phyloP scores from a whole-genome alignment of 2,113 vertebrate species.

The Planiliza haematocheilus region DNA sequence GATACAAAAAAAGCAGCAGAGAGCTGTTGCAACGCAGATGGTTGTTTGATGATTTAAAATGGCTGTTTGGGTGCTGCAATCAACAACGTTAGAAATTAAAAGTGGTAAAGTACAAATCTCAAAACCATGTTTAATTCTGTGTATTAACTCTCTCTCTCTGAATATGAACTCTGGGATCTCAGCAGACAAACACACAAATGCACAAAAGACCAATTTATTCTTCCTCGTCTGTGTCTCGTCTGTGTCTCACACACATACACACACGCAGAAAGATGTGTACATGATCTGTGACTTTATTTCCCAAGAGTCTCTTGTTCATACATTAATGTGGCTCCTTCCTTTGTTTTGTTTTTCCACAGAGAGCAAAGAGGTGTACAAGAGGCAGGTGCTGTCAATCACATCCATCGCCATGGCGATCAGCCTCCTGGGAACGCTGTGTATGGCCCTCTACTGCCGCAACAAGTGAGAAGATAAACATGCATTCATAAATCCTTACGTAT shows the following conservation, averaged over 20 bases:
- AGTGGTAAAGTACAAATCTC: conserved; percentile 47
- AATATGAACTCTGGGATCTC: conserved; percentile 16
- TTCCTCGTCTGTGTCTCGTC: background rate
- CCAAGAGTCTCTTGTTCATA: conserved; percentile 32
- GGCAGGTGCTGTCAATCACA: conserved; percentile 96
- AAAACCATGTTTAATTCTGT: conserved; percentile 48
- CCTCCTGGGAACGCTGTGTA: conserved; percentile 93
- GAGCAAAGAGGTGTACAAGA: conserved; percentile 96
- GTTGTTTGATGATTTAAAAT: conserved; percentile 47
- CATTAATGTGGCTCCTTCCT: conserved; percentile 46
- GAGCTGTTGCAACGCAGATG: conserved; percentile 14
- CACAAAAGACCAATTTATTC: background rate
- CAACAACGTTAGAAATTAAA: conserved; percentile 48
- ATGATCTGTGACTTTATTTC: conserved; percentile 36
- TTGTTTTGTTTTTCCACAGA: conserved; percentile 84
- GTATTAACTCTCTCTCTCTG: conserved; percentile 1
- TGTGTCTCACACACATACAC: background rate
- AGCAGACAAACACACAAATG: background rate
- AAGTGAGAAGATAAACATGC: conserved; percentile 82
- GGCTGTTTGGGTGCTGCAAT: conserved; percentile 48
- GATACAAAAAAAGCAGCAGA: conserved; percentile 13
- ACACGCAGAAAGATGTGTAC: background rate
- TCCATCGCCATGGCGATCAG: conserved; percentile 96
- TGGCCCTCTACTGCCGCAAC: conserved; percentile 97
- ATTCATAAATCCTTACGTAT: background rate